Evolutionary conservation across 2,888 invertebrate genomes (phyloP), one percentile per base, ranked within the genome.

Genomic region (Exocentrus adspersus): DNA sequence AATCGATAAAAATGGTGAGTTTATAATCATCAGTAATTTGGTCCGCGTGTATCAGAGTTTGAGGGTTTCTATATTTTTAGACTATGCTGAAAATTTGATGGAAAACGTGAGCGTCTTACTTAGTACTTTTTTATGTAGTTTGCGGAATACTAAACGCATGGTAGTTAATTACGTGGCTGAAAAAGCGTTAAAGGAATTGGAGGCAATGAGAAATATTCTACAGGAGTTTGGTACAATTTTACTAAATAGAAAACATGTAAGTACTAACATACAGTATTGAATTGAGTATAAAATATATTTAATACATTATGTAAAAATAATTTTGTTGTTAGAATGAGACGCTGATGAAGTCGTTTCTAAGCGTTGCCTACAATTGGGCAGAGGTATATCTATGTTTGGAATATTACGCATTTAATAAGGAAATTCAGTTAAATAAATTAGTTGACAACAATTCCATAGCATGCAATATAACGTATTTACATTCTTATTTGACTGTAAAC

Each of bases 221-320:
- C 66, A 69, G 21, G 72, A 69, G 43, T 80, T 82, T 72, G 81
- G 81, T 32, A 72, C 60, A 19, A 61, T 71, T 19, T 68, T 83
- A 41, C 70, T 83, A 45, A 76, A 75, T 16, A 75, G 74, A 62
- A 78, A 82, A 74, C 82, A 83, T 76, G 83, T 83, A 77, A 70
- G 77, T 65, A 51, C 7, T 21, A 20, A 19, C 2, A 37, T 37
- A n/a, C n/a, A n/a, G n/a, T n/a, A n/a, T n/a, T n/a, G n/a, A n/a
- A n/a, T n/a, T n/a, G n/a, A n/a, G n/a, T n/a, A n/a, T n/a, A n/a
- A n/a, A n/a, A n/a, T n/a, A n/a, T n/a, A n/a, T n/a, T n/a, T n/a
- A n/a, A n/a, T n/a, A n/a, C n/a, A n/a, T n/a, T n/a, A n/a, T n/a
- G n/a, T n/a, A n/a, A n/a, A n/a, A n/a, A n/a, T 17, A 41, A 37